Percentiles rank a stretch among this genome's conserved stretches.
Evolutionary conservation across 2,797 vertebrate species (phyloP).

Genomic region (Petrocephalus schoutedeni): DNA sequence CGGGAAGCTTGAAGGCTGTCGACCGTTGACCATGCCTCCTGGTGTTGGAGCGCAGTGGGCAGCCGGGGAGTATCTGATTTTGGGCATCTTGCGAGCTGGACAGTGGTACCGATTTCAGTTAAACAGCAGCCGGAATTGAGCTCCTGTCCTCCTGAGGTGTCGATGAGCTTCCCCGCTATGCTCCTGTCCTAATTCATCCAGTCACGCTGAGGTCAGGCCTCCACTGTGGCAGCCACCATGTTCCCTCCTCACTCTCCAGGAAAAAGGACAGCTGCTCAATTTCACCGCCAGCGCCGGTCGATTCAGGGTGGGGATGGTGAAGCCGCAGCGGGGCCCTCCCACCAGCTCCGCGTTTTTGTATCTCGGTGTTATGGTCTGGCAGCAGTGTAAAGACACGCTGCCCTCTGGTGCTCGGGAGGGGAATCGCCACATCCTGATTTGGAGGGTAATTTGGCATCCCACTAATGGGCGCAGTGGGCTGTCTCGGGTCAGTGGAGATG

Average conservation of each 20-base stretch:
- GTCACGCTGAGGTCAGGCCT: not conserved
- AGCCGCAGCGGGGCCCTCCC: not conserved
- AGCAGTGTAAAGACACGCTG: not conserved
- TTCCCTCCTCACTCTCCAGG: not conserved
- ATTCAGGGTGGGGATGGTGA: not conserved
- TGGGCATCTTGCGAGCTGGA: not conserved
- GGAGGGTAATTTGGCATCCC: not conserved
- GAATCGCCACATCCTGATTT: not conserved
- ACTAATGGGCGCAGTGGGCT: not conserved
- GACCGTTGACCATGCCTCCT: not conserved
- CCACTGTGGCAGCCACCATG: not conserved
- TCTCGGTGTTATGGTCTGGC: not conserved
- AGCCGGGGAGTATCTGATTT: not conserved
- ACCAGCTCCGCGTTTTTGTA: not conserved
- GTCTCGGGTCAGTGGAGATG: not conserved
- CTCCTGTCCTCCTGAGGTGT: not conserved
- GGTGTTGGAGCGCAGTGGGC: not conserved
- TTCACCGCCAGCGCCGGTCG: not conserved
- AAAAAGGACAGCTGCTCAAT: not conserved
- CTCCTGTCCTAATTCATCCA: not conserved
- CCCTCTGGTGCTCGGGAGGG: not conserved
- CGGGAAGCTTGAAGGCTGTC: not conserved
- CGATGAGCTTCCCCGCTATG: not conserved
- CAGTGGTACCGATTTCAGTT: not conserved
- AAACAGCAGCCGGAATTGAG: not conserved